These are phyloP conservation scores for Yponomeuta plumbellus DNA, from an alignment of 2,888 invertebrate species.

Conservation along the genomic window DNA sequence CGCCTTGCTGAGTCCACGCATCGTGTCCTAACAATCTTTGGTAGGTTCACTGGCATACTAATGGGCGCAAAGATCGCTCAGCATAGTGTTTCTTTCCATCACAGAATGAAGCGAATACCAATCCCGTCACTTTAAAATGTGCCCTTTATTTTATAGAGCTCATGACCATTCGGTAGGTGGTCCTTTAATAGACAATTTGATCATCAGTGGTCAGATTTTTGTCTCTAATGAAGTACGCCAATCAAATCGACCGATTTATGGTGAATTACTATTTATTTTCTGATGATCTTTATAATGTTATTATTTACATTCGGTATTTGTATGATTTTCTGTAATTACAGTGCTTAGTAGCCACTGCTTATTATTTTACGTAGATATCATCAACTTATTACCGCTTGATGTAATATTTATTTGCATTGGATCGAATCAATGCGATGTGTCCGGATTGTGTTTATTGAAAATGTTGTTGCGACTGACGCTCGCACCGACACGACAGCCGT, in stretches of 20 bases:
- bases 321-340: background rate
- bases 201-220: no score
- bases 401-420: slow-evolving; percentile 33
- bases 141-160: no score
- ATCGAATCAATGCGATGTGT: slow-evolving; percentile 32
- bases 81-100: background rate
- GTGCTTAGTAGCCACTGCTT: background rate
- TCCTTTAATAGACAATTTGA: no score
- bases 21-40: background rate
- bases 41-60: background rate
- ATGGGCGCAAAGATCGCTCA: background rate
- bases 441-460: slow-evolving; percentile 44
- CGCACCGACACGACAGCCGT: background rate
- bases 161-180: no score
- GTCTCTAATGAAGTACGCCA: no score
- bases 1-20: slow-evolving; percentile 24
- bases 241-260: no score
- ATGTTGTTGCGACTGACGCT: slow-evolving; percentile 23
- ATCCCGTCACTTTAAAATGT: no score
- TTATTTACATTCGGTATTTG: background rate
- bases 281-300: background rate
- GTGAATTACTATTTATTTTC: no score
- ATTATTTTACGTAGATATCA: background rate
- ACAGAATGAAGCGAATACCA: no score
- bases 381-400: slow-evolving; percentile 32